These are phyloP conservation scores for Hyles lineata DNA, from an alignment of 2,888 invertebrate species.

Conservation along the genomic window DNA sequence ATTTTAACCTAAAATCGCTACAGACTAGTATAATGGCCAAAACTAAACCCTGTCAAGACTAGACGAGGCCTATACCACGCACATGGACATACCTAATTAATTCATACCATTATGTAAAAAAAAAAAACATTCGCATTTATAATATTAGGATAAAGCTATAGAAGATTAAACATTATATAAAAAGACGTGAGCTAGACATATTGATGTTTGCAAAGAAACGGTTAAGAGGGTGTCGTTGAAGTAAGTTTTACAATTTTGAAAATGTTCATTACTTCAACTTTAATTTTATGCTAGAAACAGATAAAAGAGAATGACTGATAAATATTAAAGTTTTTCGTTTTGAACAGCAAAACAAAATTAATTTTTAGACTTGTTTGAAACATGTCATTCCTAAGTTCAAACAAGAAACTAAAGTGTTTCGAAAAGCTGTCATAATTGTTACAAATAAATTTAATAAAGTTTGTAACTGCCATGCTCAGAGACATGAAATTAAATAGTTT, in stretches of 20 bases:
- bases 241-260: not conserved
- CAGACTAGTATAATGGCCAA: too few species aligned
- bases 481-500: too few species aligned
- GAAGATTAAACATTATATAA: slow-evolving; percentile 38
- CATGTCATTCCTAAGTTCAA: not conserved
- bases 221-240: not conserved
- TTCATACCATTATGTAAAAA: too few species aligned
- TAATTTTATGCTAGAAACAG: not conserved
- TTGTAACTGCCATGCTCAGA: not conserved
- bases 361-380: too few species aligned
- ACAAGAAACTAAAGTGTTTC: not conserved
- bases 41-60: too few species aligned
- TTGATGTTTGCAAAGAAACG: not conserved
- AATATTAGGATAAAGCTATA: slow-evolving; percentile 33
- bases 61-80: too few species aligned
- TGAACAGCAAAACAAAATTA: too few species aligned
- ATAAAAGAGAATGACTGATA: not conserved
- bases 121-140: too few species aligned
- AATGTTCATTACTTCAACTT: not conserved
- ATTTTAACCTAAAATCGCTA: too few species aligned
- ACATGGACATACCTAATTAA: too few species aligned
- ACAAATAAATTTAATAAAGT: not conserved
- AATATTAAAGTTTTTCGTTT: not conserved
- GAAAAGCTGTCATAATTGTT: not conserved
- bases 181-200: not conserved